Evolutionary conservation across 1,140 invertebrate genomes (phyloP).

Genomic region (Ips nitidus): DNA sequence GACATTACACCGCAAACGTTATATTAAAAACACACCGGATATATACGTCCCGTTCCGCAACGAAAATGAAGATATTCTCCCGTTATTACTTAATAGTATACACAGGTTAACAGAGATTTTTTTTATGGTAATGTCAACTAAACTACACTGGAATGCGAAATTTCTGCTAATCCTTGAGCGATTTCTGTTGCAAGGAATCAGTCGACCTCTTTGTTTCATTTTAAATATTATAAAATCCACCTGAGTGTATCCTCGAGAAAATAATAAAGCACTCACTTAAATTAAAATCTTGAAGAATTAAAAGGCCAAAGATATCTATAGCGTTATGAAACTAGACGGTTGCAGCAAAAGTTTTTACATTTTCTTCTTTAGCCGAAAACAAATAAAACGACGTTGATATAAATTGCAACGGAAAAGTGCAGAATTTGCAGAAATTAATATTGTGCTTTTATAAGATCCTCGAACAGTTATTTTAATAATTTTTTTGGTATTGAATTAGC

Average conservation of each 20-base stretch:
- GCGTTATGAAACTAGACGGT: slow-evolving; percentile 24
- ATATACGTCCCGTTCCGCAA: slow-evolving; percentile 3
- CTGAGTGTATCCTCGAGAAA: slow-evolving; percentile 18
- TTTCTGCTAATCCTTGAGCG: too few species aligned
- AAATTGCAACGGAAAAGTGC: slow-evolving; percentile 29
- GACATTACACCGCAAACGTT: slow-evolving; percentile 29
- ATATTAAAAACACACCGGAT: slow-evolving; percentile 26
- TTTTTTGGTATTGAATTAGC: too few species aligned
- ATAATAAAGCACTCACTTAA: slow-evolving; percentile 31
- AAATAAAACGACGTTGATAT: slow-evolving; percentile 31
- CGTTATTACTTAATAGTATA: not conserved
- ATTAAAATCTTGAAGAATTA: slow-evolving; percentile 31
- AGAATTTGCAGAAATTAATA: slow-evolving; percentile 24
- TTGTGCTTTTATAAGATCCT: slow-evolving; percentile 1
- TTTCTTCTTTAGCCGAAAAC: slow-evolving; percentile 9
- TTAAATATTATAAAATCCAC: slow-evolving; percentile 27
- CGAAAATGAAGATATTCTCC: not conserved
- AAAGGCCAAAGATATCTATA: slow-evolving; percentile 33
- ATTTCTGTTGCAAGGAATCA: not conserved
- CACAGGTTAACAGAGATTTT: too few species aligned
- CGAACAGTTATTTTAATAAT: too few species aligned
- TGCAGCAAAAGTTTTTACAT: slow-evolving; percentile 14
- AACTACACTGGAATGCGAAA: too few species aligned
- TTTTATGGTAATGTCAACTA: not conserved
- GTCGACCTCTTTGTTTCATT: slow-evolving; percentile 6